These are phyloP conservation scores for Anniella stebbinsi DNA, from an alignment of 2,797 vertebrate species.

Conservation along the genomic window DNA sequence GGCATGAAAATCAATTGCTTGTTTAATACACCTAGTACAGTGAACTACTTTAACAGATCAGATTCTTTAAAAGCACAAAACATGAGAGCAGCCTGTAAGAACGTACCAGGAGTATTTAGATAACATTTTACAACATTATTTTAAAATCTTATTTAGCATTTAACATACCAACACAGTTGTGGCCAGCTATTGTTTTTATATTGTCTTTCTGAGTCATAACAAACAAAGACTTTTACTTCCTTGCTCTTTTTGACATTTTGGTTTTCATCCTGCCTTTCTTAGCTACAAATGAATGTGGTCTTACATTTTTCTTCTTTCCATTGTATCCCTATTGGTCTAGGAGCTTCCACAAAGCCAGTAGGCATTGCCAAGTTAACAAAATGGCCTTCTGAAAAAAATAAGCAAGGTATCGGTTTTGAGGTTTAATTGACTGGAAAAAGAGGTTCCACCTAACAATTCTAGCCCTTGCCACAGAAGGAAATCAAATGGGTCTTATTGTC, in stretches of 20 bases:
- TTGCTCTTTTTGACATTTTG: background rate
- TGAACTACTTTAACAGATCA: background rate
- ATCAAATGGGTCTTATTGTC: background rate
- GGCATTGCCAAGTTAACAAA: fast-evolving
- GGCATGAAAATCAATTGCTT: background rate
- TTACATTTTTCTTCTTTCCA: background rate
- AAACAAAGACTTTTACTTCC: background rate
- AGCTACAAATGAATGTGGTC: fast-evolving
- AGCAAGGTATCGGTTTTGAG: fast-evolving
- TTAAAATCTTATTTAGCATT: background rate
- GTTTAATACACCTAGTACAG: background rate
- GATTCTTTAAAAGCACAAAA: background rate
- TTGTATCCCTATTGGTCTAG: background rate
- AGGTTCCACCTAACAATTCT: background rate
- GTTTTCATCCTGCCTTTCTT: background rate
- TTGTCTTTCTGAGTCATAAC: background rate
- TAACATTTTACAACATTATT: conserved; percentile 5
- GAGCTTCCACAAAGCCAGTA: background rate
- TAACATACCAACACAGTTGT: background rate
- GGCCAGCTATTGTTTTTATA: background rate
- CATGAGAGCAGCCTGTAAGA: background rate
- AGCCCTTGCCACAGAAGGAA: background rate
- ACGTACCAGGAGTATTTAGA: background rate
- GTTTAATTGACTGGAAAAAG: background rate
- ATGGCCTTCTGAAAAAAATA: background rate